A percentile compares a stretch with the other conserved stretches of the same genome.
phyloP scores from a whole-genome alignment of 2,797 vertebrate species.

The Protonibea diacanthus region DNA sequence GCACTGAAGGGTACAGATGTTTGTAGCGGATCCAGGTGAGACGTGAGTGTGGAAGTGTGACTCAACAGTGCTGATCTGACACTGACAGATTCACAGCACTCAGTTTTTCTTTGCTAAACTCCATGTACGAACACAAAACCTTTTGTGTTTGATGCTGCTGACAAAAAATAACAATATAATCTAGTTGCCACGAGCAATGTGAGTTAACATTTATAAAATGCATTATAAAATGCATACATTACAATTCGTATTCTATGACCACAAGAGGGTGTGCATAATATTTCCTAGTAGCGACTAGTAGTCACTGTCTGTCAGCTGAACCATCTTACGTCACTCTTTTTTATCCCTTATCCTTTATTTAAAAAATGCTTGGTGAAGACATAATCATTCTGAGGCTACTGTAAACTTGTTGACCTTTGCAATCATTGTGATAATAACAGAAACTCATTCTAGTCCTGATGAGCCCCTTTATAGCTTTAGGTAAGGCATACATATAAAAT shows the following conservation, averaged over 20 bases:
- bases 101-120: not conserved
- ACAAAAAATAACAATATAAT: not conserved
- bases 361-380: no score
- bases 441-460: not conserved
- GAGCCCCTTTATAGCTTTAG: not conserved
- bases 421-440: not conserved
- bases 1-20: not conserved
- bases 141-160: not conserved
- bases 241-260: not conserved
- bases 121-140: not conserved
- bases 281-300: no score
- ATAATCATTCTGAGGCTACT: not conserved
- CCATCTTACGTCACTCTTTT: not conserved
- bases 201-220: not conserved
- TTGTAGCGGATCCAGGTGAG: not conserved
- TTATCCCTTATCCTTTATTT: not conserved
- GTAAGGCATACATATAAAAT: not conserved
- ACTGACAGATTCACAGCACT: not conserved
- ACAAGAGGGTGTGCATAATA: constrained; percentile 6
- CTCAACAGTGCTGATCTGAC: not conserved
- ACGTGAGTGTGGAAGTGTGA: not conserved
- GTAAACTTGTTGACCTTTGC: not conserved
- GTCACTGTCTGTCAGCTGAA: no score
- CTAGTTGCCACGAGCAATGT: not conserved
- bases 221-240: not conserved